A percentile compares a stretch with the other conserved stretches of the same genome.
Evolutionary conservation across 1,140 invertebrate species (phyloP).

Genomic region (Aplysia californica): DNA sequence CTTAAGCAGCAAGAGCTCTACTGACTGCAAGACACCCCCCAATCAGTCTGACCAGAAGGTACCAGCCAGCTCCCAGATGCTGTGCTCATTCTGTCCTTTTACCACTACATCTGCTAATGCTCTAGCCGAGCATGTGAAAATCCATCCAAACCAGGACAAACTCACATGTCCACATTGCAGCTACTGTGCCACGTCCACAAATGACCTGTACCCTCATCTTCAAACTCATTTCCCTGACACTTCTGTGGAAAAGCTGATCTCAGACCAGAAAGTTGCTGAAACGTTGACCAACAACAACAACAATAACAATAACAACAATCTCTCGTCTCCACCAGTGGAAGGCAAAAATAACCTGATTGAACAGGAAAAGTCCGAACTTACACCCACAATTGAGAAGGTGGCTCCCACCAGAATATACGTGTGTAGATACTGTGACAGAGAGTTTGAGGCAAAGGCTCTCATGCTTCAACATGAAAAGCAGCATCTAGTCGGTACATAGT

Average conservation of each 20-base stretch:
- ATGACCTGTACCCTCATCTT: slow-evolving; percentile 47
- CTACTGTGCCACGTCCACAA: slow-evolving; percentile 44
- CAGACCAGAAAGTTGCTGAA: too few species aligned
- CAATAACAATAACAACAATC: slow-evolving; percentile 7
- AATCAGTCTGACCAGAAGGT: slow-evolving; percentile 27
- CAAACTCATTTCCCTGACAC: slow-evolving; percentile 56
- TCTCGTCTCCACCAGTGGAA: background rate
- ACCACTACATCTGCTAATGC: slow-evolving; percentile 43
- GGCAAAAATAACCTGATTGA: slow-evolving; percentile 2
- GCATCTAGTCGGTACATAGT: slow-evolving; percentile 50
- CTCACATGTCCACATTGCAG: slow-evolving; percentile 59
- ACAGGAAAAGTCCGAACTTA: too few species aligned
- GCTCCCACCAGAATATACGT: slow-evolving; percentile 53
- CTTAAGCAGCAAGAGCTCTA: background rate
- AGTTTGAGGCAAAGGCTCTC: slow-evolving; percentile 53
- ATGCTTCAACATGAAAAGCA: slow-evolving; percentile 60
- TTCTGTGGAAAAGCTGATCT: too few species aligned
- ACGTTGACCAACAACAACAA: slow-evolving; percentile 33
- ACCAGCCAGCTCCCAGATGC: too few species aligned
- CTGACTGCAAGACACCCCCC: slow-evolving; percentile 36
- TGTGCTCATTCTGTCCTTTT: slow-evolving; percentile 59
- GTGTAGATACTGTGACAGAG: slow-evolving; percentile 62
- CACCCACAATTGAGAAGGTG: too few species aligned
- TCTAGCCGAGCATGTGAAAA: slow-evolving; percentile 44
- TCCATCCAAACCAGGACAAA: slow-evolving; percentile 42